Evolutionary conservation across 2,113 vertebrate species (phyloP).

Genomic region (Apaloderma vittatum): DNA sequence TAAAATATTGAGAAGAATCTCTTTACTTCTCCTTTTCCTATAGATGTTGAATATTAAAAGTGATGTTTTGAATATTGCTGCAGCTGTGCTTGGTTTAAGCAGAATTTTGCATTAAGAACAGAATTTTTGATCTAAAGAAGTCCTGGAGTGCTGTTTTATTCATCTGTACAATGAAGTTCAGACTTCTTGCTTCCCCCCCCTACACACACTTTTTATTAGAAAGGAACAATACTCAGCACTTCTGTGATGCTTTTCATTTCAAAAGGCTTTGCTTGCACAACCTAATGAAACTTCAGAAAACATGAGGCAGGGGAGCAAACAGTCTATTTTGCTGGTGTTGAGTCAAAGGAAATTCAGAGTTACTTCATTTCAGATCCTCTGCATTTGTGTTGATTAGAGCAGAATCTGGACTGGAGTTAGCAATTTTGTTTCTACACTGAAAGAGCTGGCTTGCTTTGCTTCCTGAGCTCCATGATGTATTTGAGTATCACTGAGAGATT

Average conservation of each 20-base stretch:
- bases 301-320: background rate
- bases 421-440: background rate
- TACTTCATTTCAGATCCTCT: conserved; percentile 2
- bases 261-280: conserved; percentile 36
- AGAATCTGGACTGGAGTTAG: background rate
- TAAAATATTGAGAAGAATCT: background rate
- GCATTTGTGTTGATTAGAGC: background rate
- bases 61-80: conserved; percentile 11
- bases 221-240: conserved; percentile 46
- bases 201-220: conserved; percentile 26
- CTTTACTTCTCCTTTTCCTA: background rate
- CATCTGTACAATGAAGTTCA: conserved; percentile 22
- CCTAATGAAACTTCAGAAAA: conserved; percentile 48
- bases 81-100: background rate
- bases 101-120: conserved; percentile 16
- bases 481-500: background rate
- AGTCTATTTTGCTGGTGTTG: background rate
- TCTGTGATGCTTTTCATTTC: conserved; percentile 31
- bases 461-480: background rate
- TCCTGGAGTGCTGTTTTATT: background rate
- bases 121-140: conserved; percentile 56
- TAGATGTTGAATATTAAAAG: conserved; percentile 41
- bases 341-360: conserved; percentile 2
- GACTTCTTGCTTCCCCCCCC: background rate
- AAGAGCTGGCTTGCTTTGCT: background rate